These are phyloP conservation scores for Nothobranchius kuhntae DNA, from an alignment of 2,113 vertebrate species.

Conservation along the genomic window DNA sequence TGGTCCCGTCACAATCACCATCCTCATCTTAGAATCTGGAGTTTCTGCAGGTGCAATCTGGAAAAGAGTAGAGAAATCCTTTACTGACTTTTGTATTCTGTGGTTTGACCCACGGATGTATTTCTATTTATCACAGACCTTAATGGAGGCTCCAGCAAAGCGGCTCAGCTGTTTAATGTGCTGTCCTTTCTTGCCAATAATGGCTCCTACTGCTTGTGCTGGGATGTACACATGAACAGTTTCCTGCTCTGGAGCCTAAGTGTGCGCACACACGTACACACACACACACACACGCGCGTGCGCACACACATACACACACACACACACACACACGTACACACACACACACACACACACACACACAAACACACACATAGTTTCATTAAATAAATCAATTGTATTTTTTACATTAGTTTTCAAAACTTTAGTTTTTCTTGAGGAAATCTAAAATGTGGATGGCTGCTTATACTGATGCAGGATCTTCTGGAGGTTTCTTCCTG, in stretches of 20 bases:
- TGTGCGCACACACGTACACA: background rate
- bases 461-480: too few relatives aligned
- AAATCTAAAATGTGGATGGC: too few relatives aligned
- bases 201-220: conserved; percentile 92
- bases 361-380: background rate
- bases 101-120: too few relatives aligned
- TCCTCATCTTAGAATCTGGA: conserved; percentile 92
- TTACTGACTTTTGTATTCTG: too few relatives aligned
- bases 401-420: too few relatives aligned
- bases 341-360: background rate
- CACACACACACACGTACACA: background rate
- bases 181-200: conserved; percentile 96
- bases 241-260: conserved; percentile 90
- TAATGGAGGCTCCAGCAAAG: conserved; percentile 95
- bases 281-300: background rate
- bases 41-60: conserved; percentile 93
- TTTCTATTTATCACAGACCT: conserved; percentile 74
- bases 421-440: too few relatives aligned
- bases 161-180: conserved; percentile 97
- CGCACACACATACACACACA: background rate
- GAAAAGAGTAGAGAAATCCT: background rate
- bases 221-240: conserved; percentile 95
- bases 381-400: too few relatives aligned
- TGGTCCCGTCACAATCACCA: conserved; percentile 94
- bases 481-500: too few relatives aligned